Percentiles rank a stretch among this genome's conserved stretches.
phyloP scores from a whole-genome alignment of 2,888 invertebrate species.

The Coelopa pilipes region DNA sequence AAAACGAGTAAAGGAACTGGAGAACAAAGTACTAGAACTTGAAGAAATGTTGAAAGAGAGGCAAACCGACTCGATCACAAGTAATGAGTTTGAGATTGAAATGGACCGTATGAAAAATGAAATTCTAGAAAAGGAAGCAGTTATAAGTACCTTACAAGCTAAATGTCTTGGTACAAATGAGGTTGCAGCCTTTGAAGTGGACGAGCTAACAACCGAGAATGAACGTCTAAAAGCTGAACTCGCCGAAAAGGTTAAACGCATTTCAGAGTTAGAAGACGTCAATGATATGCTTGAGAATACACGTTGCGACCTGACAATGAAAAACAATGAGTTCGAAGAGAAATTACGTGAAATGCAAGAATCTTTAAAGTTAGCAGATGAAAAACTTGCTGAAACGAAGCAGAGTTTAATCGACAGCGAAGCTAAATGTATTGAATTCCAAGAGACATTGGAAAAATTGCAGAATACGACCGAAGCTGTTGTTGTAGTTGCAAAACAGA shows the following conservation, averaged over 20 bases:
- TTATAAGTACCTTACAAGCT: slow-evolving; percentile 5
- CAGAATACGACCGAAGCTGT: slow-evolving; percentile 30
- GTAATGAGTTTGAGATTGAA: slow-evolving; percentile 75
- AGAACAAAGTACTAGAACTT: slow-evolving; percentile 75
- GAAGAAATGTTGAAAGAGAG: slow-evolving; percentile 86
- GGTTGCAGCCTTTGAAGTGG: slow-evolving; percentile 22
- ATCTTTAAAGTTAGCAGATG: slow-evolving; percentile 63
- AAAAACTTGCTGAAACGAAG: slow-evolving; percentile 65
- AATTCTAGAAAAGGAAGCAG: slow-evolving; percentile 31
- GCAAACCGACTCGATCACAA: slow-evolving; percentile 77
- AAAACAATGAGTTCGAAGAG: slow-evolving; percentile 66
- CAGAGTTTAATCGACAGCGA: slow-evolving; percentile 53
- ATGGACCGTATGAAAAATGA: slow-evolving; percentile 32
- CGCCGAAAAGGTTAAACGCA: slow-evolving; percentile 52
- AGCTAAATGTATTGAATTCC: slow-evolving; percentile 12
- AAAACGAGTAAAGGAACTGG: slow-evolving; percentile 49
- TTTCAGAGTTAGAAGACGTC: slow-evolving; percentile 70
- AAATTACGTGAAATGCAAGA: slow-evolving; percentile 28
- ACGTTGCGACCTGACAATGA: slow-evolving; percentile 65
- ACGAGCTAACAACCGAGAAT: slow-evolving; percentile 29
- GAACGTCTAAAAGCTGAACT: slow-evolving; percentile 37
- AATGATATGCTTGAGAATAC: slow-evolving; percentile 69
- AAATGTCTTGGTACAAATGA: neutral
- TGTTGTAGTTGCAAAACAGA: neutral
- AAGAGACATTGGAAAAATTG: slow-evolving; percentile 51